A percentile compares a stretch with the other conserved stretches of the same genome.
Conservation (phyloP, 2,113 vertebrate species). For the Puntigrus tetrazona region DNA sequence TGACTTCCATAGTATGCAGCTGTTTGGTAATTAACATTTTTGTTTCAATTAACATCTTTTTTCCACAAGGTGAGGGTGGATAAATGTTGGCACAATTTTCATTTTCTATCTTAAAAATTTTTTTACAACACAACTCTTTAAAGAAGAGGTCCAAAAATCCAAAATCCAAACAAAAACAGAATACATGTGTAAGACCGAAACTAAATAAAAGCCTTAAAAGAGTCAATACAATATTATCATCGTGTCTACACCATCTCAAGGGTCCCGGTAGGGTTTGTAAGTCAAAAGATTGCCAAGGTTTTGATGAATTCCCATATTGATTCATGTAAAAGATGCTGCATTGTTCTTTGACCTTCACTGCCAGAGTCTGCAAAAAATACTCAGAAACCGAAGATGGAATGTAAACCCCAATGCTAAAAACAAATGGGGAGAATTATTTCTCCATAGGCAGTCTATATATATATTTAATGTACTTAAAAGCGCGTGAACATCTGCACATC, state of each 20-base stretch:
- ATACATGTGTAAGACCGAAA: not conserved
- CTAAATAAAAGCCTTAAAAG: not conserved
- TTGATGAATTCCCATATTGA: not conserved
- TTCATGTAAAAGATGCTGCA: conserved; percentile 2
- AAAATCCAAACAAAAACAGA: not conserved
- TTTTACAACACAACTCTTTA: not conserved
- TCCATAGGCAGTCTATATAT: not conserved
- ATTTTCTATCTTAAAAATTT: too few species aligned
- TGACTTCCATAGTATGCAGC: too few species aligned
- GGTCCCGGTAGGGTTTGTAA: not conserved
- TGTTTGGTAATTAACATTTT: too few species aligned
- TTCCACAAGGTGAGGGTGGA: too few species aligned
- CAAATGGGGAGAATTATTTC: not conserved
- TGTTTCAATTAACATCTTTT: too few species aligned
- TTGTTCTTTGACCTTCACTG: conserved; percentile 7
- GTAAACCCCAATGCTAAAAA: not conserved
- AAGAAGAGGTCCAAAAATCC: not conserved
- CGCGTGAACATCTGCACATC: not conserved
- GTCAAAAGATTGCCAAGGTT: not conserved
- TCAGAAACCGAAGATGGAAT: not conserved
- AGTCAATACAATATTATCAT: not conserved
- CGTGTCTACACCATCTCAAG: not conserved
- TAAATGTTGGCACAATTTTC: too few species aligned
- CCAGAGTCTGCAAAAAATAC: not conserved
- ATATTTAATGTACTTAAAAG: not conserved